Conservation (phyloP, 2,797 vertebrate genomes). For the Emys orbicularis region DNA sequence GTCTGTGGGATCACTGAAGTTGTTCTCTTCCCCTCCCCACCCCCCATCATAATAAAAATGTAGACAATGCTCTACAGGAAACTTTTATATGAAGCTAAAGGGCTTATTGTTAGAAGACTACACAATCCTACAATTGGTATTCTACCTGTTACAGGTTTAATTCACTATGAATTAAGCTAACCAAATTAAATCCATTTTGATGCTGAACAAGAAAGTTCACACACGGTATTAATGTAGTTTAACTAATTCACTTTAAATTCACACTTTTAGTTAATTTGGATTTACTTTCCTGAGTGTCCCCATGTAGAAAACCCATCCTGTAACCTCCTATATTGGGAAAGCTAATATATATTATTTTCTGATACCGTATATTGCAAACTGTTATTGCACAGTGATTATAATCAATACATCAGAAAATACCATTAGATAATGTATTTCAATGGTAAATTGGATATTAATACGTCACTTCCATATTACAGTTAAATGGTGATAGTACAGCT, state of each 20-base stretch:
- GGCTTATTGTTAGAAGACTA: conserved; percentile 64
- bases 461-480: neutral
- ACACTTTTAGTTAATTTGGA: neutral
- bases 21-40: conserved; percentile 38
- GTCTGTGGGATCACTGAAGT: conserved; percentile 57
- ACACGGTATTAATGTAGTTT: neutral
- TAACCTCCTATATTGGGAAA: neutral
- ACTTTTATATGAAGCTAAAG: conserved; percentile 60
- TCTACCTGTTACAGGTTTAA: conserved; percentile 52
- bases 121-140: conserved; percentile 31
- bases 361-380: neutral
- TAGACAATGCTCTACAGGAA: conserved; percentile 70
- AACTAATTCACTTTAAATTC: neutral
- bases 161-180: neutral
- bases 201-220: neutral
- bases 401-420: neutral
- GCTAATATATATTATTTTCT: neutral
- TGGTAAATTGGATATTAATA: neutral
- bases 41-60: conserved; percentile 66
- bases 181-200: neutral
- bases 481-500: neutral
- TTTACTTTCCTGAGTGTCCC: neutral
- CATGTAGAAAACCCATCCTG: neutral
- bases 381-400: neutral
- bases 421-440: neutral